Evolutionary conservation across 2,888 invertebrate species (phyloP), one percentile per base, ranked within the genome.

Genomic region (Drosophila parthenogenetica): DNA sequence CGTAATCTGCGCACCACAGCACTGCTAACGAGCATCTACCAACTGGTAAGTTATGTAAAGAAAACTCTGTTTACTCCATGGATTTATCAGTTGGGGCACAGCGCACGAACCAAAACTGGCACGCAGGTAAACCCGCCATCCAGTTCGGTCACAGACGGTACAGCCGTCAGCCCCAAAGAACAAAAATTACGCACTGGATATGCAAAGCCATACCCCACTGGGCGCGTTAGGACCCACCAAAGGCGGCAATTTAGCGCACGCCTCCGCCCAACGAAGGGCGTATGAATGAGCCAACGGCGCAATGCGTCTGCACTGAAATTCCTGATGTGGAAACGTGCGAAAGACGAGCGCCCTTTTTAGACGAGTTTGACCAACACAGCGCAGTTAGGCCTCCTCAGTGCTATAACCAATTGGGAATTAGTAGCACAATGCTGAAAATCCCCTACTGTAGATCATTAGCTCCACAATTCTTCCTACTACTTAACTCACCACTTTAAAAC

Each of bases 181-280:
- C 81, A 91, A 91, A 91, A 91, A 91, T 91, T 90, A 88, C 65
- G 90, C 84, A 89, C 92, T 91, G 91, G 91, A 92, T 91, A 92
- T 91, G 92, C 90, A 92, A 92, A 91, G 90, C 92, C 91, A 92
- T 92, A 91, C 92, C 91, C 91, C 91, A 91, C 91, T 90, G 90
- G 72, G 88, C 70, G 35, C 78, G 72, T 51, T 63, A 19, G 17
- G 58, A 49, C 69, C 54, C 85, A 55, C 64, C 65, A 29, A 79
- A 61, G 64, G 61, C 68, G 75, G 75, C 78, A 78, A 75, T 75
- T 2, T 0, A 50, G 17, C 73, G 75, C 78, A 37, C 75, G 58
- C 77, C 73, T 68, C 80, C 76, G 46, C 82, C 63, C 10, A 19
- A 1, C 54, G 10, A 14, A 32, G 13, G 37, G 76, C 61, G 77